phyloP scores from a whole-genome alignment of 1,140 invertebrate genomes.

The Matsumurasca onukii region DNA sequence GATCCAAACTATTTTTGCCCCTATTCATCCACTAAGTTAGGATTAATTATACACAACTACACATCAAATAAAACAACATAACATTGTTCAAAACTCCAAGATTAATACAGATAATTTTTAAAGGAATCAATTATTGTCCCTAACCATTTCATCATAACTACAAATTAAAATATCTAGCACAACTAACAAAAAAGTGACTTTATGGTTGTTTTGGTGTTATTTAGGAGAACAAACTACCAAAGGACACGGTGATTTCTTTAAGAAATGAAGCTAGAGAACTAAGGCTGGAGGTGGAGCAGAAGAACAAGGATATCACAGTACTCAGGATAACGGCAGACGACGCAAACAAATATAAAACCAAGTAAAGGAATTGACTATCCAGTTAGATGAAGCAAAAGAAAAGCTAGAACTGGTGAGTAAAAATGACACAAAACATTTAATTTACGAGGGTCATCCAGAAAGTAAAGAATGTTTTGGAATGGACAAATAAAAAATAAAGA shows the following conservation, averaged over 20 bases:
- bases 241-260: constrained; percentile 61
- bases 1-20: too few relatives aligned
- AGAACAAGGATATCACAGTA: constrained; percentile 51
- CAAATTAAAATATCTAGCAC: background rate
- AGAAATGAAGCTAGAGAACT: constrained; percentile 60
- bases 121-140: too few relatives aligned
- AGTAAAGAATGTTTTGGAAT: too few relatives aligned
- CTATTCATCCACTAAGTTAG: too few relatives aligned
- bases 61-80: too few relatives aligned
- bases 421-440: too few relatives aligned
- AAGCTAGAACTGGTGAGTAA: constrained; percentile 46
- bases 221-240: constrained; percentile 65
- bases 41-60: too few relatives aligned
- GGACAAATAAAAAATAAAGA: too few relatives aligned
- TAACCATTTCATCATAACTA: too few relatives aligned
- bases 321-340: constrained; percentile 48
- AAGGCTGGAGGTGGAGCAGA: constrained; percentile 53
- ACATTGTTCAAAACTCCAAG: too few relatives aligned
- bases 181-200: background rate
- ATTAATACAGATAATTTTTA: too few relatives aligned
- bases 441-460: too few relatives aligned
- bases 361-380: constrained; percentile 35
- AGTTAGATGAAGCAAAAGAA: constrained; percentile 52
- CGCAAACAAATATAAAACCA: constrained; percentile 22
- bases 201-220: constrained; percentile 41